Evolutionary conservation across 1,140 invertebrate species (phyloP), one percentile per base, ranked within the genome.

Genomic region (Tetranychus urticae): DNA sequence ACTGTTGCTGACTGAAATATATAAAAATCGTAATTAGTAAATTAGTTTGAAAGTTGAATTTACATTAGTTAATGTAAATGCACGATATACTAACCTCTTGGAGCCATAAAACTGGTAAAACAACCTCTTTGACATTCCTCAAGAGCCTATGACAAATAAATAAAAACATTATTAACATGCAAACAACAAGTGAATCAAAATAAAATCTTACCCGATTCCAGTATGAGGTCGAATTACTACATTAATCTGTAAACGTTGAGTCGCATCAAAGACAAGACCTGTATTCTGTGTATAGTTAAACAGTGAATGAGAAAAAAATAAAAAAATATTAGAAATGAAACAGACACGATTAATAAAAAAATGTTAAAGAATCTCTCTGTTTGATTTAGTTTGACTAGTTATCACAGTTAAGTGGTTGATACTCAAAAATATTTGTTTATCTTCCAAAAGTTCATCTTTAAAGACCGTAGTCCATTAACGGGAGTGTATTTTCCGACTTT

Each of bases 191-290:
- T 52, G 50, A 52, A 8, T n/a, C 6, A 8, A n/a, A 59, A n/a
- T 33, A 59, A 14, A 36, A 34, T 36, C 58, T 59, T 34, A 59
- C 58, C 3, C n/a, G 7, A 59, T n/a, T 8, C 46, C 58, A 8
- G 37, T 12, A 12, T 23, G 10, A 59, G 14, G 14, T 10, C 36
- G 7, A 48, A 61, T 57, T 12, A 57, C 55, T 2, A 61, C 13
- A 35, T 61, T 61, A 23, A 61, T 55, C 42, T 61, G 60, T n/a
- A 61, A 34, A n/a, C 60, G 7, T 61, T 46, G 52, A 46, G 39
- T 23, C 1, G 54, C 61, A 45, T 48, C 23, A 6, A 59, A 48
- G n/a, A 61, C 61, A 13, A 36, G 47, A 23, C 59, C 62, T 14
- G 47, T 67, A 47, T 66, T 54, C 58, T 59, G 54, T 33, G 23